Base-by-base conservation (phyloP, 1,140 invertebrate species). In the Pseudomyrmex concolor region DNA sequence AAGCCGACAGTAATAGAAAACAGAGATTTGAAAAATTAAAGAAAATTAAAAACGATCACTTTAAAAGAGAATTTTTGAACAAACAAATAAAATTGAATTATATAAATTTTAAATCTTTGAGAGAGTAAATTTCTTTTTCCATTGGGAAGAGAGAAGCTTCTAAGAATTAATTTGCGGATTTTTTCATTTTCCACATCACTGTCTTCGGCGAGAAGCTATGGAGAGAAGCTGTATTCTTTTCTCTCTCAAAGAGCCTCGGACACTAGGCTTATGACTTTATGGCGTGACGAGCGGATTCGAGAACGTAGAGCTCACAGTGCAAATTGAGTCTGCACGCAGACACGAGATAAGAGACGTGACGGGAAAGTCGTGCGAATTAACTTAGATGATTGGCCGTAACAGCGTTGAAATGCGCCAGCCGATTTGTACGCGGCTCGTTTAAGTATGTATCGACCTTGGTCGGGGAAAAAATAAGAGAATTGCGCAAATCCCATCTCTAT, bases 281-380 rank as follows among this genome's bases (percentile, higher is more conserved):
- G 57, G 34, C 59, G 10, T 63, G 60, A 64, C 34, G 51, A 57
- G 51, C 17, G 13, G 34, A 68, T 78, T 78, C 34, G 19, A 70
- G 64, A 70, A 78, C 48, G n/a, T 59, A 43, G 60, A 66, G 22
- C 63, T 55, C 25, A 25, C 62, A 17, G 9, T 22, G 19, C 51
- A 45, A 70, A 78, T 78, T 70, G 43, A 78, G 51, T 48, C 43
- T 57, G 55, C 54, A 70, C 34, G n/a, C 10, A 34, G 34, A 55
- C 34, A 34, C 51, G 63, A 67, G 51, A 68, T 68, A 57, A 78
- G 74, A 78, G 74, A 78, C 64, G 25, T 68, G 51, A 70, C 64
- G 63, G 51, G 34, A 78, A 78, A 78, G 13, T 45, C 34, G 51
- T 45, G 76, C 12, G 76, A 78, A 78, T 78, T 78, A 78, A 78